A percentile compares a stretch with the other conserved stretches of the same genome.
phyloP scores from a whole-genome alignment of 2,888 invertebrate genomes.

The Scaptodrosophila latifasciaeformis region DNA sequence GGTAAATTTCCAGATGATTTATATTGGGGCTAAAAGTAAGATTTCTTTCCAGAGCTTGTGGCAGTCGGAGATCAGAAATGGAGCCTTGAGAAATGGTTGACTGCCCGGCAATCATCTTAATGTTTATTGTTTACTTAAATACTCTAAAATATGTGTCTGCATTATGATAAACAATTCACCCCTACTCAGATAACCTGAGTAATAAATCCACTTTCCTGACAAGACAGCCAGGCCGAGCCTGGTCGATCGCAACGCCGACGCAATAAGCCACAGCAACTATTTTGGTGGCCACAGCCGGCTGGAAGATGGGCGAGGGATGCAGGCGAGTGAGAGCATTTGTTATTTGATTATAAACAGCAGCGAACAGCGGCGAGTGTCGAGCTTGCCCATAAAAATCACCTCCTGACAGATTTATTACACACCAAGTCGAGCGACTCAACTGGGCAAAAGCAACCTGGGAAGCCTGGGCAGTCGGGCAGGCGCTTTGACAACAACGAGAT shows the following conservation, averaged over 20 bases:
- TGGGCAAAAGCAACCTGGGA: constrained; percentile 12
- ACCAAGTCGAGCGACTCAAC: constrained; percentile 25
- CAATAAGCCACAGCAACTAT: constrained; percentile 16
- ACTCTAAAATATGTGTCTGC: constrained; percentile 57
- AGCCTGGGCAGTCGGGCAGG: constrained; percentile 19
- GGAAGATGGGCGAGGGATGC: background rate
- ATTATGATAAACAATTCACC: constrained; percentile 62
- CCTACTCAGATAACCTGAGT: constrained; percentile 47
- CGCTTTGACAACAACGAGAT: constrained; percentile 62
- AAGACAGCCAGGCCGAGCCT: background rate
- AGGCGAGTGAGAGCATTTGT: constrained; percentile 55
- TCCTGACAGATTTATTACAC: constrained; percentile 73
- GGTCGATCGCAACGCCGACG: constrained; percentile 42
- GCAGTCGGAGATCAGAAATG: too few species aligned
- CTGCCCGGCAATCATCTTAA: constrained; percentile 19
- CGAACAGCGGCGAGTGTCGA: constrained; percentile 52
- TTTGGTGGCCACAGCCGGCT: background rate
- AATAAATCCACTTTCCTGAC: constrained; percentile 54
- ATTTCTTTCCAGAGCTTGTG: too few species aligned
- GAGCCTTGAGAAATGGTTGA: too few species aligned
- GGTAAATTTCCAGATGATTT: too few species aligned
- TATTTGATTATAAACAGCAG: constrained; percentile 66
- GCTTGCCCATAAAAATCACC: constrained; percentile 67
- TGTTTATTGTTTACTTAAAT: constrained; percentile 58
- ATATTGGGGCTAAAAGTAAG: too few species aligned